These are phyloP conservation scores for Oryzias celebensis DNA, from an alignment of 2,113 vertebrate species.

Conservation along the genomic window DNA sequence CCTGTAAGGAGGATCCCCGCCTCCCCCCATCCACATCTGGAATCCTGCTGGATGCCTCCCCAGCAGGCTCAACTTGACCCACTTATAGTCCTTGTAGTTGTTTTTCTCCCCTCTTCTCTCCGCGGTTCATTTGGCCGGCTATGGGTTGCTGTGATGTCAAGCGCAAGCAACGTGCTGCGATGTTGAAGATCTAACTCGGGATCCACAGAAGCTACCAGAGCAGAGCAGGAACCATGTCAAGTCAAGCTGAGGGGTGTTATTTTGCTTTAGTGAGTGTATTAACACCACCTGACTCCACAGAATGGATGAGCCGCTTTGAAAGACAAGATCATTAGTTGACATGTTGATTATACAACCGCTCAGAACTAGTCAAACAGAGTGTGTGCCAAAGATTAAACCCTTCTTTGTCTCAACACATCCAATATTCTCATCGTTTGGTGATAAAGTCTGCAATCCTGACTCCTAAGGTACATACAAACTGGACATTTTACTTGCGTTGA, in stretches of 20 bases:
- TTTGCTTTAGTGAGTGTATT: background rate
- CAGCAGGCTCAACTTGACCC: conserved; percentile 53
- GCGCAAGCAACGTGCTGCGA: conserved; percentile 30
- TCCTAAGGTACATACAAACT: no score
- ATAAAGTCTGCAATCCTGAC: no score
- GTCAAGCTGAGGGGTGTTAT: background rate
- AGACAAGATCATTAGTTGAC: no score
- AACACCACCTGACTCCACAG: background rate
- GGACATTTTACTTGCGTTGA: no score
- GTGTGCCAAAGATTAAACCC: no score
- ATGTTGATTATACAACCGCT: no score
- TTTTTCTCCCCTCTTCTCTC: conserved; percentile 4
- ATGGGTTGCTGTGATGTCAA: conserved; percentile 25
- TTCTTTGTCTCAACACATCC: no score
- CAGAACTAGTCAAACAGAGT: no score
- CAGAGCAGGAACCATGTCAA: background rate
- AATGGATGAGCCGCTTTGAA: no score
- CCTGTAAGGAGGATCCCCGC: conserved; percentile 33
- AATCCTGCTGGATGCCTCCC: conserved; percentile 33
- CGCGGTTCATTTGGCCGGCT: conserved; percentile 28
- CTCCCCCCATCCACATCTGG: conserved; percentile 24
- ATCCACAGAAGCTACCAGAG: conserved; percentile 16
- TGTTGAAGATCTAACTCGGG: conserved; percentile 8
- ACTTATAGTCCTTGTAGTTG: conserved; percentile 34
- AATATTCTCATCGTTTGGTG: no score